phyloP scores from a whole-genome alignment of 2,888 invertebrate genomes.

The Oligia latruncula region DNA sequence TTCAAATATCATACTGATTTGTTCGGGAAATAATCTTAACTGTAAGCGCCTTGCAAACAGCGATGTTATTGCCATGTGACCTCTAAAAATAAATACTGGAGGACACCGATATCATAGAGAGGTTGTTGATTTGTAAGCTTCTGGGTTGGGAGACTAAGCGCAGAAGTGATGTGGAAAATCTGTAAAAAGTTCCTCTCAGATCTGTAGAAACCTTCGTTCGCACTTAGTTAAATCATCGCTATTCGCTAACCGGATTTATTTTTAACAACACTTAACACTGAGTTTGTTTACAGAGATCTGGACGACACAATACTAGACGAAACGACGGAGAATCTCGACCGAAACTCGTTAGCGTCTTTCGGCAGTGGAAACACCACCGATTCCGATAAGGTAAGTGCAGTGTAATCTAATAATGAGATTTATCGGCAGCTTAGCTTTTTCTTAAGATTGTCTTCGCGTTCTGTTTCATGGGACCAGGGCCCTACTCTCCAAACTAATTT shows the following conservation, averaged over 20 bases:
- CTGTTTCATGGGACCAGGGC: neutral
- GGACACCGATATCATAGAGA: neutral
- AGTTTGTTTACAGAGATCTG: conserved; percentile 92
- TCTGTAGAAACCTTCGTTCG: neutral
- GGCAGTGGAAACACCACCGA: conserved; percentile 98
- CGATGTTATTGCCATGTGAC: neutral
- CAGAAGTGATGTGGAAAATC: neutral
- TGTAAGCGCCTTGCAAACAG: neutral
- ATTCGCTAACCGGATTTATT: neutral
- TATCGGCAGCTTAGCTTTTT: neutral
- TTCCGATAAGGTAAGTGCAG: conserved; percentile 95
- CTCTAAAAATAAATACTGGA: neutral
- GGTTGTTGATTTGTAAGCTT: neutral
- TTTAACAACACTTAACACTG: conserved; percentile 13
- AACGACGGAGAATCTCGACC: conserved; percentile 95
- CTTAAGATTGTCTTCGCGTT: conserved; percentile 3
- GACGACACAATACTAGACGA: conserved; percentile 96
- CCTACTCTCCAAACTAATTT: too few relatives aligned
- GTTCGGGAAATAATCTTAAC: too few relatives aligned
- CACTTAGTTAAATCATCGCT: neutral
- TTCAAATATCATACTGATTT: neutral
- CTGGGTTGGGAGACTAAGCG: neutral
- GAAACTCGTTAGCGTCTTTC: conserved; percentile 97
- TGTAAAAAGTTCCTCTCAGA: neutral
- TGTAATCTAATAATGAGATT: neutral